These are phyloP conservation scores for Aphelenchoides fujianensis DNA, from an alignment of 1,140 invertebrate genomes.

Conservation along the genomic window DNA sequence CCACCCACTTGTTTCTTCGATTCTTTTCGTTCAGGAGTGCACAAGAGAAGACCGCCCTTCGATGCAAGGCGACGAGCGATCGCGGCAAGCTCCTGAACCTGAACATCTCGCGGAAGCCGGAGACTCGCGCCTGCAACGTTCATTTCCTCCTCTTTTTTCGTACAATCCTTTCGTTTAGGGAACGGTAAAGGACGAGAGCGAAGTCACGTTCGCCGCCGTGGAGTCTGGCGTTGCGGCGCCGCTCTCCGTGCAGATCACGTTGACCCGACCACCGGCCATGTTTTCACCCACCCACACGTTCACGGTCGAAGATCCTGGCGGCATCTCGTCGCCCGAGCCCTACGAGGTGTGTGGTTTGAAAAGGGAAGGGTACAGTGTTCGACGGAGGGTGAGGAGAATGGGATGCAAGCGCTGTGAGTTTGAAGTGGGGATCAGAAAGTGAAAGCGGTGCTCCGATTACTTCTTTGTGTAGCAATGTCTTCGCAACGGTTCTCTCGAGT, in stretches of 20 bases:
- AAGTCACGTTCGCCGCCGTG: not conserved
- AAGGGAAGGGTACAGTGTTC: too few species aligned
- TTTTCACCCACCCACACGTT: not conserved
- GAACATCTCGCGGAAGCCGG: constrained; percentile 14
- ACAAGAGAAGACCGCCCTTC: not conserved
- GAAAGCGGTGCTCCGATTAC: too few species aligned
- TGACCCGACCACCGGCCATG: constrained; percentile 5
- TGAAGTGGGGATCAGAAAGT: too few species aligned
- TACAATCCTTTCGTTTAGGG: constrained; percentile 5
- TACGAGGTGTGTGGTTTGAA: too few species aligned
- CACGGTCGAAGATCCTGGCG: constrained; percentile 1
- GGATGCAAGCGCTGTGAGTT: too few species aligned
- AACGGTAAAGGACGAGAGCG: constrained; percentile 12
- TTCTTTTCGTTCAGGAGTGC: not conserved
- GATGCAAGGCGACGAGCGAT: constrained; percentile 8
- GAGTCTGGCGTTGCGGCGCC: constrained; percentile 8
- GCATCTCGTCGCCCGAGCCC: constrained; percentile 13
- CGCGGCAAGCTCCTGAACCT: not conserved
- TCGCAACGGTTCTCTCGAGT: too few species aligned
- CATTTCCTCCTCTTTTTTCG: not conserved
- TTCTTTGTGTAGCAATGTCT: too few species aligned
- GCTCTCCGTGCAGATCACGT: constrained; percentile 1
- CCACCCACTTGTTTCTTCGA: too few species aligned
- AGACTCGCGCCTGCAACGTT: constrained; percentile 6
- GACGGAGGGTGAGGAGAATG: too few species aligned